These are phyloP conservation scores for Bungarus multicinctus DNA, from an alignment of 2,113 vertebrate species.

Conservation along the genomic window DNA sequence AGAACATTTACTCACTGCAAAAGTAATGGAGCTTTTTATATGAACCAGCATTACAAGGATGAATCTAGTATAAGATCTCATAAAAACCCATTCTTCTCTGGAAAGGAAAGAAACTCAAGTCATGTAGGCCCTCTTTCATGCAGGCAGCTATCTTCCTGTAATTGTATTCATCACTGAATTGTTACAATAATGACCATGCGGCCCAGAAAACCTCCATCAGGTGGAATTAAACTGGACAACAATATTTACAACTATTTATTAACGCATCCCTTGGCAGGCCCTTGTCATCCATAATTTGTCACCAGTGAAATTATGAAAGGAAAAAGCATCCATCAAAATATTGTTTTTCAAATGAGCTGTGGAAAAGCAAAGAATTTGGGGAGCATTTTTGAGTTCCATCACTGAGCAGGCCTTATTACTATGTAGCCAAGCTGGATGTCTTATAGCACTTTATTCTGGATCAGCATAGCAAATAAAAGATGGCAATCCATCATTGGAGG, in stretches of 20 bases:
- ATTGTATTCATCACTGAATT: not conserved
- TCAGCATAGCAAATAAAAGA: not conserved
- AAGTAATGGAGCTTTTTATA: not conserved
- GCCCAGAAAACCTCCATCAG: not conserved
- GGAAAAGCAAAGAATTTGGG: not conserved
- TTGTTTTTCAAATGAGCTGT: not conserved
- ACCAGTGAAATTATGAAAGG: not conserved
- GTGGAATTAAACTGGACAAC: not conserved
- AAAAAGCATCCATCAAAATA: not conserved
- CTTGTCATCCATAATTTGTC: not conserved
- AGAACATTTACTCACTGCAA: not conserved
- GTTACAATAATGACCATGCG: not conserved
- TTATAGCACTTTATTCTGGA: not conserved
- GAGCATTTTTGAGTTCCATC: not conserved
- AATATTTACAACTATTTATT: not conserved
- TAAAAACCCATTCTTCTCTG: not conserved
- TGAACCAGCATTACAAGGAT: not conserved
- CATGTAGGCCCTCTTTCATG: not conserved
- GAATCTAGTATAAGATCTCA: not conserved
- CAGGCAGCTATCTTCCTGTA: not conserved
- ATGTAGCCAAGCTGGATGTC: not conserved
- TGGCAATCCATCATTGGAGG: not conserved
- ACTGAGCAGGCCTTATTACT: not conserved
- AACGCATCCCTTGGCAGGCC: not conserved
- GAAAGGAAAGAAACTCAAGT: not conserved